A percentile compares a stretch with the other conserved stretches of the same genome.
Evolutionary conservation across 2,797 vertebrate species (phyloP).

Genomic region (Rallus crepitans): DNA sequence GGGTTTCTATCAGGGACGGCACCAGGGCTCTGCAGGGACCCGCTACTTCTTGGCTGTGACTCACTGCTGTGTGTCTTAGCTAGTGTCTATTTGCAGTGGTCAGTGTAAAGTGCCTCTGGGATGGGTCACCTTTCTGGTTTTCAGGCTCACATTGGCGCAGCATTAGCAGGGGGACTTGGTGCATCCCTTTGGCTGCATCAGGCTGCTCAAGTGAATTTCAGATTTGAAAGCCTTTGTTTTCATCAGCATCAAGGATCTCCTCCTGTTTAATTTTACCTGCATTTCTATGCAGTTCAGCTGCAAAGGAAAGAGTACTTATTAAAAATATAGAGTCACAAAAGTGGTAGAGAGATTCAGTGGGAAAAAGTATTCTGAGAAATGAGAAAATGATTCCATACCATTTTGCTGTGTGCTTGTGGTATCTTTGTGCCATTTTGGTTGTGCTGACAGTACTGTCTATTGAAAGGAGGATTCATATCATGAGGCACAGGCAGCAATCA

Average conservation of each 20-base stretch:
- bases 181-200: neutral
- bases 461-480: neutral
- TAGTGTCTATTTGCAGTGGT: neutral
- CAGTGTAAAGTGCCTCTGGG: neutral
- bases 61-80: neutral
- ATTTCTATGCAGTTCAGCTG: neutral
- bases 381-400: neutral
- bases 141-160: fast-evolving
- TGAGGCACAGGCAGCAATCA: neutral
- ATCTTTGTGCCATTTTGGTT: neutral
- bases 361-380: neutral
- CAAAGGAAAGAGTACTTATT: neutral
- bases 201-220: neutral
- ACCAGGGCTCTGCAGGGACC: neutral
- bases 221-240: neutral
- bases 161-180: fast-evolving
- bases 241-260: neutral
- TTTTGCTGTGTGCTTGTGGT: neutral
- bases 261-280: neutral
- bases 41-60: slow-evolving; percentile 1
- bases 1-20: slow-evolving; percentile 25
- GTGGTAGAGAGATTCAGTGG: neutral
- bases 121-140: neutral
- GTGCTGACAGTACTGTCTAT: neutral
- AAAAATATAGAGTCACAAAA: neutral